Evolutionary conservation across 2,888 invertebrate genomes (phyloP).

Genomic region (Diploptera punctata): DNA sequence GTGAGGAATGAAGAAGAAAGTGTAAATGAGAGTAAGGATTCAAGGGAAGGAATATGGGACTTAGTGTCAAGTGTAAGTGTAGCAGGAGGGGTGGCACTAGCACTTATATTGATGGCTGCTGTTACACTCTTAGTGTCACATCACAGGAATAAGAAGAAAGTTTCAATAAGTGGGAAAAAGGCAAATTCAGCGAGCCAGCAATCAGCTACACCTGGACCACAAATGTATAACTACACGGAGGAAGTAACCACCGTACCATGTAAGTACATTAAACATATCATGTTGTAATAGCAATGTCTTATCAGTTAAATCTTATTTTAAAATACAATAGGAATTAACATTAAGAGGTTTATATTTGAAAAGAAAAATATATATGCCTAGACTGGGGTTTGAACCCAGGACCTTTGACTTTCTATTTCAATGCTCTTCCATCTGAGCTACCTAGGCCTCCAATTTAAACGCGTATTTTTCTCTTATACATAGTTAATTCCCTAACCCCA

Average conservation of each 20-base stretch:
- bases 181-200: neutral
- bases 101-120: slow-evolving; percentile 23
- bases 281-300: too few species aligned
- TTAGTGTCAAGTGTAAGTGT: slow-evolving; percentile 22
- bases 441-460: too few species aligned
- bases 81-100: slow-evolving; percentile 24
- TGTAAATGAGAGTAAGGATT: neutral
- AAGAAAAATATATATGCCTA: too few species aligned
- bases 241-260: neutral
- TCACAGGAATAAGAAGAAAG: neutral
- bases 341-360: too few species aligned
- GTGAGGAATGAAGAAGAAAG: neutral
- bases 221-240: neutral
- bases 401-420: too few species aligned
- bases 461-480: too few species aligned
- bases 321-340: too few species aligned
- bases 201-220: neutral
- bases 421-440: too few species aligned
- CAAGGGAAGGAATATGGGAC: neutral
- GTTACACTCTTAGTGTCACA: neutral
- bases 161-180: neutral
- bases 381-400: too few species aligned
- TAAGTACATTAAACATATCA: neutral
- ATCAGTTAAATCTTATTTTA: too few species aligned
- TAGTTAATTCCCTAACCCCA: too few species aligned